Percentiles rank a stretch among this genome's conserved stretches.
Conservation (phyloP, 2,113 vertebrate species). For the Odontophorus gujanensis region DNA sequence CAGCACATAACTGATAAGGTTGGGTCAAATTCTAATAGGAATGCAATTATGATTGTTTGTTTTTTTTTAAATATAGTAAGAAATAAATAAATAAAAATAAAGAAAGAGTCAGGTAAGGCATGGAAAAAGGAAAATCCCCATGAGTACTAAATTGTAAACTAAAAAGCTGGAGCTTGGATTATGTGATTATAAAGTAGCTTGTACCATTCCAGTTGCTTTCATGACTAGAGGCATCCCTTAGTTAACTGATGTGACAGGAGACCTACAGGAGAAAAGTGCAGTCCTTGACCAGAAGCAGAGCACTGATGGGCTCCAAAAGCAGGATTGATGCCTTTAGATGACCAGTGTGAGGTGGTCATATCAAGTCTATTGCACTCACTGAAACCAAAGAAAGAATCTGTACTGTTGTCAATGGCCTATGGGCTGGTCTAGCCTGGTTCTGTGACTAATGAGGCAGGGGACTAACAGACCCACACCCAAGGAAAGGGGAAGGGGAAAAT, state of each 20-base stretch:
- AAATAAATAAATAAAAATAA: neutral
- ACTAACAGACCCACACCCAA: too few species aligned
- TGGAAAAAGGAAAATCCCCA: neutral
- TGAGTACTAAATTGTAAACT: neutral
- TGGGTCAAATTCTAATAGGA: neutral
- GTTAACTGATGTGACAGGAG: neutral
- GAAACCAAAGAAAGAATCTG: neutral
- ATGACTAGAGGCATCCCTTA: neutral
- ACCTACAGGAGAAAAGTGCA: neutral
- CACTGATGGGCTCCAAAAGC: neutral
- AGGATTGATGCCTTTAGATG: neutral
- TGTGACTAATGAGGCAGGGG: too few species aligned
- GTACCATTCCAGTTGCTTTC: neutral
- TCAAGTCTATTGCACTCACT: neutral
- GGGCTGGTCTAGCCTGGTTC: too few species aligned
- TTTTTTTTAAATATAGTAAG: neutral
- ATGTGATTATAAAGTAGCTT: neutral
- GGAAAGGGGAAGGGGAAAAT: too few species aligned
- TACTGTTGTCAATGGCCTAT: neutral
- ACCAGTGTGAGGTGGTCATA: neutral
- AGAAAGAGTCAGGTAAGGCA: fast-evolving
- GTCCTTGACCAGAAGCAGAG: neutral
- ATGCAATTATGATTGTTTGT: neutral
- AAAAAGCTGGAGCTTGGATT: fast-evolving
- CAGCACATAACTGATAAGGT: neutral